Percentiles rank a stretch among this genome's conserved stretches.
Evolutionary conservation across 2,113 vertebrate genomes (phyloP).

Genomic region (Lepisosteus oculatus): DNA sequence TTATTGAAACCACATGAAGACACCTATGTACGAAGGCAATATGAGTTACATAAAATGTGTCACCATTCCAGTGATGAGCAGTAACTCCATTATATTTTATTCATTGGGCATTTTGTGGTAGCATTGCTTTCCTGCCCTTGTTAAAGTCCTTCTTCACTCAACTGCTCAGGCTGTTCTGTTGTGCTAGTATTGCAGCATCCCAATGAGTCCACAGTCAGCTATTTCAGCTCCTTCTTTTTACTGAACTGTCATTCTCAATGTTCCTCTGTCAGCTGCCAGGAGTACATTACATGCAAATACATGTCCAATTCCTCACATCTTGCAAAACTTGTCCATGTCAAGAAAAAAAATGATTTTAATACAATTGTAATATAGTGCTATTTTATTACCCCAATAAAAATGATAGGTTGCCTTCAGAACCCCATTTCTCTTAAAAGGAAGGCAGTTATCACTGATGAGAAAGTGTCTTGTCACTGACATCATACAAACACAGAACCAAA

Average conservation of each 20-base stretch:
- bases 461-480: too few relatives aligned
- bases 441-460: too few relatives aligned
- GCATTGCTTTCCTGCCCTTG: conserved; percentile 11
- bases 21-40: background rate
- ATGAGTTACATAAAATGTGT: background rate
- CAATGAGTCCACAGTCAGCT: conserved; percentile 24
- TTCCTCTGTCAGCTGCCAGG: conserved; percentile 27
- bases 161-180: background rate
- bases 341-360: conserved; percentile 43
- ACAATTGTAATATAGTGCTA: too few relatives aligned
- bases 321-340: conserved; percentile 37
- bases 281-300: conserved; percentile 32
- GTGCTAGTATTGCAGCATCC: conserved; percentile 14
- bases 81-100: conserved; percentile 11
- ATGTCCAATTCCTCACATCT: conserved; percentile 36
- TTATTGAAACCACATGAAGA: background rate
- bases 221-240: conserved; percentile 21
- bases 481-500: too few relatives aligned
- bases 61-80: conserved; percentile 4
- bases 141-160: conserved; percentile 13
- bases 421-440: too few relatives aligned
- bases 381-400: too few relatives aligned
- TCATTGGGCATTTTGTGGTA: conserved; percentile 9
- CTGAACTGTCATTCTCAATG: conserved; percentile 31
- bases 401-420: too few relatives aligned